phyloP scores from a whole-genome alignment of 2,797 vertebrate species.

The Cuniculus paca region DNA sequence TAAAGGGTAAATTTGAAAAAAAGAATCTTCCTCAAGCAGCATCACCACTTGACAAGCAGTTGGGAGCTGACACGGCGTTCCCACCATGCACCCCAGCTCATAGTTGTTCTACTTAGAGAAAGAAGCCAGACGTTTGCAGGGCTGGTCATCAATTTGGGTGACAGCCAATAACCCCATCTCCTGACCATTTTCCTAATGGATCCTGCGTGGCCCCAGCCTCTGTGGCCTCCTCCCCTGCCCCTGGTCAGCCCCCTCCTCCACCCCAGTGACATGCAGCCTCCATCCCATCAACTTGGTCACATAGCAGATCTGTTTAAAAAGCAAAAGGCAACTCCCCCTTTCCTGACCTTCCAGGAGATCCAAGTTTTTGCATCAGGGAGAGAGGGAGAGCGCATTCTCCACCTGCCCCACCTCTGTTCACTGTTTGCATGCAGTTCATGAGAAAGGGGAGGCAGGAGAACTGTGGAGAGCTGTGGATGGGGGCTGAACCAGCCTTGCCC shows the following conservation, averaged over 20 bases:
- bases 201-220: neutral
- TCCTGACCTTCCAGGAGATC: neutral
- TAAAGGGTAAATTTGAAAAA: neutral
- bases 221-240: fast-evolving
- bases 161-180: neutral
- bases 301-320: neutral
- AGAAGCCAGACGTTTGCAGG: fast-evolving
- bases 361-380: neutral
- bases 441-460: fast-evolving
- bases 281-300: neutral
- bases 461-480: fast-evolving
- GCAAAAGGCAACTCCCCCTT: neutral
- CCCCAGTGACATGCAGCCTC: too few relatives aligned
- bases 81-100: too few relatives aligned
- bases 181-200: too few relatives aligned
- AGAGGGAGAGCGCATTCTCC: fast-evolving
- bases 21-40: neutral
- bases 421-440: fast-evolving
- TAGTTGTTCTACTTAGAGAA: fast-evolving
- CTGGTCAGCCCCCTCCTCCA: too few relatives aligned
- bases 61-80: fast-evolving
- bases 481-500: fast-evolving
- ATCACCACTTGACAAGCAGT: fast-evolving
- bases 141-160: neutral
- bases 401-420: fast-evolving